Percentiles rank a stretch among this genome's conserved stretches.
phyloP scores from a whole-genome alignment of 2,888 invertebrate species.

The Uropetala carovei region DNA sequence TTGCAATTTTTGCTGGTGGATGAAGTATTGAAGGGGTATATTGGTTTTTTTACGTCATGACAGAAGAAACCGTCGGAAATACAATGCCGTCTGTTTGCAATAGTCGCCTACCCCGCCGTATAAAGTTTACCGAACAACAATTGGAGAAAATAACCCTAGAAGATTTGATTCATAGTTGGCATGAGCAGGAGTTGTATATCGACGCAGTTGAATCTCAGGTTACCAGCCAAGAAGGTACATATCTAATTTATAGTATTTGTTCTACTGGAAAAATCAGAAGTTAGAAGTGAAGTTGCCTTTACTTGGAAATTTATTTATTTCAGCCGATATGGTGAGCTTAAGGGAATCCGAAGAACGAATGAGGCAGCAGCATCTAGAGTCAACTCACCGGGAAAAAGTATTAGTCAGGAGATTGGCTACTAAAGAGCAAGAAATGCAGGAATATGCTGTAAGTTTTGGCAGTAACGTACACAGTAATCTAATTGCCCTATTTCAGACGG shows the following conservation, averaged over 20 bases:
- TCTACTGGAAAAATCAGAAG: not conserved
- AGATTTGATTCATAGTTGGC: conserved; percentile 84
- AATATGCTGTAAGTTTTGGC: conserved; percentile 88
- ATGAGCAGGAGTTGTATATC: conserved; percentile 86
- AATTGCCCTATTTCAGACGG: not conserved
- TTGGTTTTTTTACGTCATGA: not conserved
- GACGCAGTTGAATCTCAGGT: conserved; percentile 85
- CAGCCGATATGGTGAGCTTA: conserved; percentile 84
- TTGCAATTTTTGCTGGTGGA: too few species aligned
- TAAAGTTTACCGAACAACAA: conserved; percentile 82
- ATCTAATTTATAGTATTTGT: not conserved
- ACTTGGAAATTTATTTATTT: conserved; percentile 70
- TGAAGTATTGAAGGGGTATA: too few species aligned
- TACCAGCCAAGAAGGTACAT: conserved; percentile 87
- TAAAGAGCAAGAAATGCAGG: conserved; percentile 98
- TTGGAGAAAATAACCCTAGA: conserved; percentile 81
- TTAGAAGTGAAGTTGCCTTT: not conserved
- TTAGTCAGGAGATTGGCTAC: conserved; percentile 93
- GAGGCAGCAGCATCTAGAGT: conserved; percentile 89
- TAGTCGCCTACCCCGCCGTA: conserved; percentile 72
- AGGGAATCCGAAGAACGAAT: conserved; percentile 88
- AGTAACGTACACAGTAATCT: not conserved
- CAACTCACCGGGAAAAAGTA: conserved; percentile 93
- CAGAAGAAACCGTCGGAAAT: conserved; percentile 37
- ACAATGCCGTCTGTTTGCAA: not conserved